phyloP scores from a whole-genome alignment of 2,797 vertebrate species.

The Peromyscus aztecus region DNA sequence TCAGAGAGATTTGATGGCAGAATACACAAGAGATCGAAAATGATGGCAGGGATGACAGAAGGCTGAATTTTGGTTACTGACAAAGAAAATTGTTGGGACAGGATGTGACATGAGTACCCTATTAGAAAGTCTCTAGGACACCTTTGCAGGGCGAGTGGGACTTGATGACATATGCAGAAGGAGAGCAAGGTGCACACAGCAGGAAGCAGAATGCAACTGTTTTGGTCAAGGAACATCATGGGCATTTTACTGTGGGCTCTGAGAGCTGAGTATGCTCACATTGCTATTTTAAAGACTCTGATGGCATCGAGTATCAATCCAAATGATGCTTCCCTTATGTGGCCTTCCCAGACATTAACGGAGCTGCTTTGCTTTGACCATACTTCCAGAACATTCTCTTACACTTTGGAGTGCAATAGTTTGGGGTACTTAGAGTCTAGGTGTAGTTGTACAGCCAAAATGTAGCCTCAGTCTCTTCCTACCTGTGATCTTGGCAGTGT shows the following conservation, averaged over 20 bases:
- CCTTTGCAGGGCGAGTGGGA: not conserved
- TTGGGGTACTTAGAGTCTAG: not conserved
- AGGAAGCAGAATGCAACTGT: accelerated
- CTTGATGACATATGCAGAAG: not conserved
- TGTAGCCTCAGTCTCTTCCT: not conserved
- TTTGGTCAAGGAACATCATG: accelerated
- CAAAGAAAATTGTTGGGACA: not conserved
- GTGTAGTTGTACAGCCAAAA: not conserved
- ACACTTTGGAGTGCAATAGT: not conserved
- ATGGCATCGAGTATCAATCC: not conserved
- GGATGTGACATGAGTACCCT: not conserved
- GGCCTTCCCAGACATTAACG: not conserved
- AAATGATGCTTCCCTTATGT: not conserved
- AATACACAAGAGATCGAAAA: not conserved
- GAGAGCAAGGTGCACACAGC: not conserved
- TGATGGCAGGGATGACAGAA: not conserved
- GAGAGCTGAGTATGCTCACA: not conserved
- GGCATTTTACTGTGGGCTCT: not conserved
- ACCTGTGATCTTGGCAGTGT: not conserved
- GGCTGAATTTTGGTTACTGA: not conserved
- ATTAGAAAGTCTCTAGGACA: not conserved
- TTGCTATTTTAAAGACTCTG: not conserved
- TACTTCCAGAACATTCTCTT: not conserved
- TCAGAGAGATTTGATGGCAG: not conserved
- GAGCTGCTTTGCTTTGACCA: not conserved